phyloP scores from a whole-genome alignment of 1,140 invertebrate genomes.

The Aphaenogaster floridana region DNA sequence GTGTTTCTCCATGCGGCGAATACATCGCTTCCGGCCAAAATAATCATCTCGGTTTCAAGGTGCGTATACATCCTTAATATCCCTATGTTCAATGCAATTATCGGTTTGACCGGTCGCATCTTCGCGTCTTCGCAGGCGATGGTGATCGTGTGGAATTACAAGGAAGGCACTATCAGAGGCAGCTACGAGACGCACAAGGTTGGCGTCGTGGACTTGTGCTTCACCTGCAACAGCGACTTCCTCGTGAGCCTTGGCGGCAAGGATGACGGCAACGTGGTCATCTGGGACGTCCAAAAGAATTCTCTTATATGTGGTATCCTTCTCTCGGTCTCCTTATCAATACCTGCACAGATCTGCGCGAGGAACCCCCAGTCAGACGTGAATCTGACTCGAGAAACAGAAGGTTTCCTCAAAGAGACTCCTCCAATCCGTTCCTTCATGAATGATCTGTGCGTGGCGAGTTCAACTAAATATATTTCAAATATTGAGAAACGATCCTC shows the following conservation, averaged over 20 bases:
- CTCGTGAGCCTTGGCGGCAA: slow-evolving; percentile 95
- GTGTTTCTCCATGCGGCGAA: slow-evolving; percentile 92
- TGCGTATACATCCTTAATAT: slow-evolving; percentile 75
- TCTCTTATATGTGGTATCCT: slow-evolving; percentile 89
- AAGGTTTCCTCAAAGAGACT: background rate
- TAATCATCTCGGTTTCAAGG: slow-evolving; percentile 96
- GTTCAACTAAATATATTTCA: background rate
- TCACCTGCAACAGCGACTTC: slow-evolving; percentile 93
- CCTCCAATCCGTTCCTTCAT: background rate
- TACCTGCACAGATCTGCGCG: background rate
- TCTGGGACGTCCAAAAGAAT: slow-evolving; percentile 90
- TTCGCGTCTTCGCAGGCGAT: slow-evolving; percentile 88
- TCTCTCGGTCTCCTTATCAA: background rate
- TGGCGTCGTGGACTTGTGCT: slow-evolving; percentile 93
- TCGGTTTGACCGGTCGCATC: background rate
- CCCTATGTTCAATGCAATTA: background rate
- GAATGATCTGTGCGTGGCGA: background rate
- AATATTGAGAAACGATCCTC: background rate
- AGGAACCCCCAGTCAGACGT: background rate
- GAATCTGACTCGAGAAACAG: background rate
- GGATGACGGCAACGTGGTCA: slow-evolving; percentile 94
- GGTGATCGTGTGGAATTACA: slow-evolving; percentile 96
- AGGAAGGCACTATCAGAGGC: slow-evolving; percentile 88
- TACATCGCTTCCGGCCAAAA: slow-evolving; percentile 96
- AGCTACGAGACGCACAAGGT: slow-evolving; percentile 95